Conservation (phyloP, 2,888 invertebrate species). For the Leistus spinibarbis region DNA sequence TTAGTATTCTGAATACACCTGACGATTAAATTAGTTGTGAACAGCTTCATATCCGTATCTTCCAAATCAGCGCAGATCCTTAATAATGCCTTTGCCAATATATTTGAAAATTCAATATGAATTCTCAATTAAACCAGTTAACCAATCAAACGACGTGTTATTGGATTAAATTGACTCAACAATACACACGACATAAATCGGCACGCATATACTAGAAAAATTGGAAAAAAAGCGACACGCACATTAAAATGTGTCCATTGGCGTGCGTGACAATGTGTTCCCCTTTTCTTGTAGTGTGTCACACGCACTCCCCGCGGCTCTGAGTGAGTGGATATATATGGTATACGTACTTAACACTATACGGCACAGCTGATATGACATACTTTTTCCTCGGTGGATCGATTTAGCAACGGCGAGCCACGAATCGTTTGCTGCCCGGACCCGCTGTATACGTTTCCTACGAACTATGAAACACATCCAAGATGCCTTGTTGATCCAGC, state of each 20-base stretch:
- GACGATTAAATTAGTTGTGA: too few species aligned
- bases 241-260: neutral
- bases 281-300: neutral
- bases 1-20: too few species aligned
- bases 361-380: slow-evolving; percentile 17
- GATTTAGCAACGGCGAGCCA: slow-evolving; percentile 16
- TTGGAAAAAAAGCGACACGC: neutral
- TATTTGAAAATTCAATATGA: neutral
- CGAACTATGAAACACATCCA: neutral
- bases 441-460: neutral
- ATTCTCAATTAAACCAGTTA: too few species aligned
- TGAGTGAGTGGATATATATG: neutral
- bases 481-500: neutral
- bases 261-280: neutral
- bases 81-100: too few species aligned
- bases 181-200: neutral
- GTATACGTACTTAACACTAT: neutral
- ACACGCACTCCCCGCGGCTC: neutral
- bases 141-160: slow-evolving; percentile 1
- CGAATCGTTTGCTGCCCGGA: slow-evolving; percentile 1
- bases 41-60: too few species aligned
- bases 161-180: neutral
- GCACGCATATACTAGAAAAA: too few species aligned
- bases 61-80: too few species aligned
- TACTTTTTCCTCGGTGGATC: slow-evolving; percentile 25